A percentile compares a stretch with the other conserved stretches of the same genome.
Evolutionary conservation across 2,888 invertebrate genomes (phyloP).

Genomic region (Barypeithes pellucidus): DNA sequence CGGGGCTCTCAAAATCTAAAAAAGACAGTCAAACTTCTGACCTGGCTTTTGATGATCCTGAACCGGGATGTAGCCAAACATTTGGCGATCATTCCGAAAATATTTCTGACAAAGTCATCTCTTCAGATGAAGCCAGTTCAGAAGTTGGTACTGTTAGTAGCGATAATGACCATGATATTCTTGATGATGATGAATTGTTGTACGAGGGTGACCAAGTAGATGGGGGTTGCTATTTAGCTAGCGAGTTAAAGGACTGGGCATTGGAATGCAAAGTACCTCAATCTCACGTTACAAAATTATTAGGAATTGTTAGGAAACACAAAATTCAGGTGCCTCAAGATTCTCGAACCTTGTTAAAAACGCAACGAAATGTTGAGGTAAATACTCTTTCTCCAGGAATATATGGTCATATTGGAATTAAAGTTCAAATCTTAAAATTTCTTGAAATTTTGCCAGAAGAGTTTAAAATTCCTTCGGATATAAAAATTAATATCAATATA

Average conservation of each 20-base stretch:
- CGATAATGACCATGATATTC: too few relatives aligned
- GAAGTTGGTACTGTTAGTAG: too few relatives aligned
- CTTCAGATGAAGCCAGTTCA: background rate
- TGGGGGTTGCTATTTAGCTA: background rate
- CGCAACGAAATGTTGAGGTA: conserved; percentile 24
- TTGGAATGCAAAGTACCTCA: conserved; percentile 14
- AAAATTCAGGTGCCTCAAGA: conserved; percentile 32
- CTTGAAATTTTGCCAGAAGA: conserved; percentile 44
- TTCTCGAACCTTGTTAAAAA: conserved; percentile 37
- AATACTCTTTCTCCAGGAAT: conserved; percentile 39
- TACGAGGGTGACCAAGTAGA: too few relatives aligned
- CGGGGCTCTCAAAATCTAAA: too few relatives aligned
- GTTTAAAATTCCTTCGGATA: conserved; percentile 19
- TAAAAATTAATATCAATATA: conserved; percentile 54
- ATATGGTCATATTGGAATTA: conserved; percentile 52
- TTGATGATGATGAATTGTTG: background rate
- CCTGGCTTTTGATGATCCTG: background rate
- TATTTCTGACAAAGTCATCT: background rate
- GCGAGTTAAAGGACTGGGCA: conserved; percentile 27
- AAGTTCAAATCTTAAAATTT: conserved; percentile 39
- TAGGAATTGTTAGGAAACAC: conserved; percentile 19
- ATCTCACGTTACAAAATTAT: conserved; percentile 3
- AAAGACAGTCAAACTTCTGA: too few relatives aligned
- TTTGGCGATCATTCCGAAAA: background rate
- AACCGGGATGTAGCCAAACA: background rate